Evolutionary conservation across 2,797 vertebrate species (phyloP), one percentile per base, ranked within the genome.

Genomic region (Lerista edwardsae): DNA sequence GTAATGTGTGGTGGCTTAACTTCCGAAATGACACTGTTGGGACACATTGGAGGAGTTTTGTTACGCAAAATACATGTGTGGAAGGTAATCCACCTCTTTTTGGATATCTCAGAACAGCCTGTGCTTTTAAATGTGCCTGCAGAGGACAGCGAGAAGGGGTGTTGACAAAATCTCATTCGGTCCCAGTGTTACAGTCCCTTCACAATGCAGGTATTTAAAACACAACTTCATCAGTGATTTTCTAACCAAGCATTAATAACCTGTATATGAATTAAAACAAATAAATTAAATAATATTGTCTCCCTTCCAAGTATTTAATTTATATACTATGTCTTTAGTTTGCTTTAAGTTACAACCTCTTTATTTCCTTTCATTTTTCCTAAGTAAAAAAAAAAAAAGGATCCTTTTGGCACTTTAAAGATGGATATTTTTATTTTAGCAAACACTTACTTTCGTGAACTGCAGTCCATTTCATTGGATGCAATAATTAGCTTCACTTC

Each of bases 231-330:
- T 55, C 51, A 55, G 51, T 51, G 47, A 44, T 44, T 6, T 47
- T n/a, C 34, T 27, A 36, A 17, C 86, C 77, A 86, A 87, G 21
- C 27, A 80, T 14, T 59, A 34, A 47, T 11, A 36, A 41, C 4
- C 68, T 88, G 3, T 19, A 86, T 61, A 8, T 78, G 9, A 84
- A 88, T 59, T 34, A 36, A 81, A 85, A 91, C 71, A 27, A 39
- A 74, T 41, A 51, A 34, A 75, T 51, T 64, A 55, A 77, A 41
- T 31, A 34, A 15, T 55, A 59, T 19, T 19, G 11, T 61, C 57
- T 72, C 25, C 39, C 44, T 72, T 78, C 55, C 25, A 51, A 44
- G 44, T 69, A 71, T 62, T 47, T n/a, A 80, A 36, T 47, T 31
- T 34, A 25, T 47, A 25, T 21, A 6, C 10, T 31, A 55, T 6